Evolutionary conservation across 2,797 vertebrate species (phyloP).

Genomic region (Monodelphis domestica): DNA sequence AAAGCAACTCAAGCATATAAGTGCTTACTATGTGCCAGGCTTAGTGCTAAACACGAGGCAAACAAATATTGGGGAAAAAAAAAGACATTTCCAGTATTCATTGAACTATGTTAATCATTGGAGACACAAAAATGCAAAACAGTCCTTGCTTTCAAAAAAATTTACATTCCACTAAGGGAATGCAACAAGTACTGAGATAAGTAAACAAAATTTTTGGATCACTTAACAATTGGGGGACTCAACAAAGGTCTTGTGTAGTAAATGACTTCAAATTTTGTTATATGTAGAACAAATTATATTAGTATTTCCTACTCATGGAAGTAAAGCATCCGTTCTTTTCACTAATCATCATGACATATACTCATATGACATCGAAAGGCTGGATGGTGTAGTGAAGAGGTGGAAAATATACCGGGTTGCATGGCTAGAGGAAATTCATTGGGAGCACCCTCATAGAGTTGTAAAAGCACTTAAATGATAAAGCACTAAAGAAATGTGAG

Average conservation of each 20-base stretch:
- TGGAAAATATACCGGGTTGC: neutral
- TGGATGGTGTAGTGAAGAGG: neutral
- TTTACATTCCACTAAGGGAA: neutral
- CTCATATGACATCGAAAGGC: neutral
- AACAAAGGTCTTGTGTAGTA: neutral
- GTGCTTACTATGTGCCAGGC: neutral
- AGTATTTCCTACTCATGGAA: neutral
- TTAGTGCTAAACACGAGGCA: too few species aligned
- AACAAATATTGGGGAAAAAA: neutral
- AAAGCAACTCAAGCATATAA: too few species aligned
- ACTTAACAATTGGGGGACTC: neutral
- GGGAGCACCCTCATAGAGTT: neutral
- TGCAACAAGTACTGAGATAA: neutral
- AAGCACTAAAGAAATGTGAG: neutral
- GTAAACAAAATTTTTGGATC: neutral
- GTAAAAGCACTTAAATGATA: neutral
- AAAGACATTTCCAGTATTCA: neutral
- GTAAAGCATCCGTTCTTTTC: neutral
- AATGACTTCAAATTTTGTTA: neutral
- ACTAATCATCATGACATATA: neutral
- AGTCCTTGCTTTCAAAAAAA: neutral
- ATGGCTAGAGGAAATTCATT: neutral
- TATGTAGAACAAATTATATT: neutral
- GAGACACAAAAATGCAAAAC: neutral
- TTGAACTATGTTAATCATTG: neutral